phyloP scores from a whole-genome alignment of 2,113 vertebrate genomes.

The Empidonax alnorum region DNA sequence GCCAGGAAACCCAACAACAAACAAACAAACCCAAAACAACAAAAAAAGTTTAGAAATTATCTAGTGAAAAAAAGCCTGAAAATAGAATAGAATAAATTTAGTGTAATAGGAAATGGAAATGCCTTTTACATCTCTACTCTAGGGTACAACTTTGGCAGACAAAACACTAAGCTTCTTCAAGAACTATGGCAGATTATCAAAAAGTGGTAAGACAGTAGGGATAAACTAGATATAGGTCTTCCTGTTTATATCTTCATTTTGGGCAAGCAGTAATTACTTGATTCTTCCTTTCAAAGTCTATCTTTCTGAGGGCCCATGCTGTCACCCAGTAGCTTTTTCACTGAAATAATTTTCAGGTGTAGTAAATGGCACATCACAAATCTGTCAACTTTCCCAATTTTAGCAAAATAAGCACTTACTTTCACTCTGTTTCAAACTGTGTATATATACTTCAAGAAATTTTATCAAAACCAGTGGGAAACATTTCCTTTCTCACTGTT shows the following conservation, averaged over 20 bases:
- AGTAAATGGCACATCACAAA: background rate
- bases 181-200: background rate
- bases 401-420: background rate
- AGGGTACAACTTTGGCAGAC: background rate
- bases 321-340: background rate
- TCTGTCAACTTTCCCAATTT: background rate
- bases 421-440: background rate
- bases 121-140: background rate
- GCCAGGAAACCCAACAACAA: background rate
- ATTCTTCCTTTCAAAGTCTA: background rate
- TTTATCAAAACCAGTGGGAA: background rate
- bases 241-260: background rate
- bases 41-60: background rate
- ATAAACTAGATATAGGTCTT: background rate
- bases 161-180: background rate
- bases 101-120: background rate
- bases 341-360: background rate
- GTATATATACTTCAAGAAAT: background rate
- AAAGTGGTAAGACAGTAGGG: background rate
- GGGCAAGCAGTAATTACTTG: background rate
- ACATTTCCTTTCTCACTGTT: background rate
- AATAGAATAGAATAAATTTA: background rate
- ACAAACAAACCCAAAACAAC: background rate
- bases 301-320: background rate
- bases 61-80: background rate